phyloP scores from a whole-genome alignment of 2,888 invertebrate species.

The Fissipunctia ypsillon region DNA sequence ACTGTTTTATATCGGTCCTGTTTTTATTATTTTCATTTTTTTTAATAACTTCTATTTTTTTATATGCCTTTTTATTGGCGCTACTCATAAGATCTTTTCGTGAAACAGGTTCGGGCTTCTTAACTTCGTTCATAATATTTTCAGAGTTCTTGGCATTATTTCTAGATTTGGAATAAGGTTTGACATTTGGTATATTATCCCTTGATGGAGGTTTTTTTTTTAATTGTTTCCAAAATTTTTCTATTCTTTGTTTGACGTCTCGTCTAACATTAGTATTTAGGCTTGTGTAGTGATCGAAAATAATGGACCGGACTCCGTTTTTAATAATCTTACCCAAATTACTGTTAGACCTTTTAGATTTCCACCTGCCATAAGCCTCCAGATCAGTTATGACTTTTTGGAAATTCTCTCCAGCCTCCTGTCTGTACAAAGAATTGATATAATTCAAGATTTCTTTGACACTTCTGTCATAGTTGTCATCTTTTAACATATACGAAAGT shows the following conservation, averaged over 20 bases:
- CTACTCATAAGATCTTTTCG: neutral
- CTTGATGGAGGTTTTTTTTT: neutral
- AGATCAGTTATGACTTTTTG: slow-evolving; percentile 67
- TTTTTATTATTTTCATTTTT: neutral
- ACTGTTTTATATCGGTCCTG: neutral
- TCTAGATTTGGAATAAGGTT: neutral
- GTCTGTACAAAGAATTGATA: slow-evolving; percentile 74
- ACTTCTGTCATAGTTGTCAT: slow-evolving; percentile 46
- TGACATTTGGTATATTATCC: neutral
- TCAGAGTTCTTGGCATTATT: neutral
- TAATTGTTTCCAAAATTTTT: slow-evolving; percentile 10
- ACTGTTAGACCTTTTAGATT: slow-evolving; percentile 59
- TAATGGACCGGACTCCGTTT: slow-evolving; percentile 65
- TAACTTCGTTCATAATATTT: neutral
- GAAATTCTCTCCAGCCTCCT: slow-evolving; percentile 63
- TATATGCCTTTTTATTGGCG: neutral
- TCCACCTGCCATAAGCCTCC: slow-evolving; percentile 61
- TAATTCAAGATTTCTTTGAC: slow-evolving; percentile 64
- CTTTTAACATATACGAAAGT: slow-evolving; percentile 48
- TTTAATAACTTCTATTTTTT: neutral
- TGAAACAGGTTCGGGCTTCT: neutral
- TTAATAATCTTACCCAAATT: slow-evolving; percentile 68
- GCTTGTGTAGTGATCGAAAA: slow-evolving; percentile 75
- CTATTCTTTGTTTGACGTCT: slow-evolving; percentile 64
- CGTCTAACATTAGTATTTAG: slow-evolving; percentile 66